Percentiles rank a stretch among this genome's conserved stretches.
Conservation (phyloP, 1,140 invertebrate species). For the Luehdorfia chinensis region DNA sequence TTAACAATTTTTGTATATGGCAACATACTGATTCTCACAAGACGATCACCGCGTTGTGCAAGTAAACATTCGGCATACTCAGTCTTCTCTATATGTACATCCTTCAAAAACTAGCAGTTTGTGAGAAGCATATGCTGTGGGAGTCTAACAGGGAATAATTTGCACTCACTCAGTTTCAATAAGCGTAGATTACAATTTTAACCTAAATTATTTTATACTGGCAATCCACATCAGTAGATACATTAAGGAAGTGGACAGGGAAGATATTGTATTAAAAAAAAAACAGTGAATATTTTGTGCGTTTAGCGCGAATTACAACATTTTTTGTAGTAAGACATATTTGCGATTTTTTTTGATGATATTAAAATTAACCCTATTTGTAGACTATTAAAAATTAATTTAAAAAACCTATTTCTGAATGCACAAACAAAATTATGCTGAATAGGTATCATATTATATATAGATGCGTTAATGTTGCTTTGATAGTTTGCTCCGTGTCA, state of each 20-base stretch:
- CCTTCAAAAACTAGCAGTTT: constrained; percentile 5
- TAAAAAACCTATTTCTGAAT: no score
- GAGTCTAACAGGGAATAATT: background rate
- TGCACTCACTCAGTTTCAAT: constrained; percentile 4
- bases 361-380: no score
- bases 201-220: background rate
- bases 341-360: no score
- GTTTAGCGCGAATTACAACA: background rate
- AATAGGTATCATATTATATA: no score
- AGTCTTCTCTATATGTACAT: constrained; percentile 13
- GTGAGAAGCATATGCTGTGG: constrained; percentile 12
- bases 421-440: no score
- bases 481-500: no score
- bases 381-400: no score
- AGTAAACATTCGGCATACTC: background rate
- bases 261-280: background rate
- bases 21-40: constrained; percentile 34
- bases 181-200: background rate
- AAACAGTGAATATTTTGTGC: background rate
- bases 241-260: background rate
- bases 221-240: background rate
- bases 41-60: constrained; percentile 10
- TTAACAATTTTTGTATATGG: constrained; percentile 23
- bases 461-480: no score
- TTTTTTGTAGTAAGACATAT: background rate